A percentile compares a stretch with the other conserved stretches of the same genome.
These are phyloP conservation scores for Gortyna flavago DNA, from an alignment of 2,888 invertebrate genomes.

Conservation along the genomic window DNA sequence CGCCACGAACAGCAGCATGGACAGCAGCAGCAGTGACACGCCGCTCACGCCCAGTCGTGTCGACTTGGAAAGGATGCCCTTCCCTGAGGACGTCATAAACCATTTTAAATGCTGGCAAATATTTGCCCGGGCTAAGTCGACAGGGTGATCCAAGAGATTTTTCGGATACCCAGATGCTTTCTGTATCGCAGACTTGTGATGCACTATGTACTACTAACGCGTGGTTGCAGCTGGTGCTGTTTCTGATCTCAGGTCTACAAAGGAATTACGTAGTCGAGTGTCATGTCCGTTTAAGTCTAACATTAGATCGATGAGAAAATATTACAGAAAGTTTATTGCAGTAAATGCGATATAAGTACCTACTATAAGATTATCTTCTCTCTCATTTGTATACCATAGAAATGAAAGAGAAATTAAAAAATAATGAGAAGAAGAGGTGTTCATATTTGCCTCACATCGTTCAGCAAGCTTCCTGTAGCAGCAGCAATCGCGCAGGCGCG, in stretches of 20 bases:
- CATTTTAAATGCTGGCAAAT: neutral
- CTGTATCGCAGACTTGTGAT: neutral
- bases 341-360: neutral
- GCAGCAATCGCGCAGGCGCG: conserved; percentile 91
- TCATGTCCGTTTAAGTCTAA: no score
- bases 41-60: conserved; percentile 72
- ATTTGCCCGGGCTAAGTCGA: no score
- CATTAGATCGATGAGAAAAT: neutral
- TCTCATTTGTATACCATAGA: neutral
- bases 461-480: conserved; percentile 90
- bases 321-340: neutral
- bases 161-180: neutral
- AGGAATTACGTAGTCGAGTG: neutral
- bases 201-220: neutral
- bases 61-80: conserved; percentile 80
- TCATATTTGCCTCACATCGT: conserved; percentile 88
- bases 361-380: neutral
- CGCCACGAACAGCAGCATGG: conserved; percentile 74
- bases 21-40: conserved; percentile 74
- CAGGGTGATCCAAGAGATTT: neutral
- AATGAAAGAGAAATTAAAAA: neutral
- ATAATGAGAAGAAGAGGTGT: neutral
- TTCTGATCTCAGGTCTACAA: neutral
- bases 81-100: conserved; percentile 75
- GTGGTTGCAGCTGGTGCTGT: neutral